A percentile compares a stretch with the other conserved stretches of the same genome.
These are phyloP conservation scores for Holothuria leucospilota DNA, from an alignment of 53 echinoderm and acorn worm species.

Conservation along the genomic window DNA sequence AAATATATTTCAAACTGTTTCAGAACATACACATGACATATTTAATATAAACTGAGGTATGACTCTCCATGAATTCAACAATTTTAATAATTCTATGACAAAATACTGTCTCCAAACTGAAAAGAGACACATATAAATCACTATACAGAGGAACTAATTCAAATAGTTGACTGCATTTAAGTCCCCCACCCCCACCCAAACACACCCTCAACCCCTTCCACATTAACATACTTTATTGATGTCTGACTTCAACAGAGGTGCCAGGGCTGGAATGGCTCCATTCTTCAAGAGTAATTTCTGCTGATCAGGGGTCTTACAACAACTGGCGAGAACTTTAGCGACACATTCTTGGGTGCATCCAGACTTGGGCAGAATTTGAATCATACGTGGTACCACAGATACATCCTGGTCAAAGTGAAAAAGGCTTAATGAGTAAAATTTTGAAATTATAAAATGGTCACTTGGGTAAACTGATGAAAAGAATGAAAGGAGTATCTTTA, in stretches of 20 bases:
- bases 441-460: not conserved
- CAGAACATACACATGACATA: too few species aligned
- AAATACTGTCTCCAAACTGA: too few species aligned
- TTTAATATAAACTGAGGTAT: too few species aligned
- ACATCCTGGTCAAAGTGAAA: constrained; percentile 68
- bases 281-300: constrained; percentile 84
- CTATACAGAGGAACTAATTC: too few species aligned
- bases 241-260: constrained; percentile 73
- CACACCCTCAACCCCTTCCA: not conserved
- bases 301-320: constrained; percentile 87
- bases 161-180: too few species aligned
- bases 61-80: too few species aligned
- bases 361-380: constrained; percentile 81
- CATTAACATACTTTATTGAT: constrained; percentile 70
- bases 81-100: too few species aligned
- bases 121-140: too few species aligned
- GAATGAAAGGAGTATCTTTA: too few species aligned
- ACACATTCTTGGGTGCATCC: constrained; percentile 90
- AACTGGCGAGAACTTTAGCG: constrained; percentile 82
- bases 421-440: not conserved
- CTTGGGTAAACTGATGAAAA: not conserved
- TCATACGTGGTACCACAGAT: constrained; percentile 87
- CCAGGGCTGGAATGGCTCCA: constrained; percentile 76
- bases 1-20: too few species aligned
- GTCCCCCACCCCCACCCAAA: too few species aligned